Base-by-base conservation (phyloP, 2,888 invertebrate genomes). In the Drosophila emarginata region DNA sequence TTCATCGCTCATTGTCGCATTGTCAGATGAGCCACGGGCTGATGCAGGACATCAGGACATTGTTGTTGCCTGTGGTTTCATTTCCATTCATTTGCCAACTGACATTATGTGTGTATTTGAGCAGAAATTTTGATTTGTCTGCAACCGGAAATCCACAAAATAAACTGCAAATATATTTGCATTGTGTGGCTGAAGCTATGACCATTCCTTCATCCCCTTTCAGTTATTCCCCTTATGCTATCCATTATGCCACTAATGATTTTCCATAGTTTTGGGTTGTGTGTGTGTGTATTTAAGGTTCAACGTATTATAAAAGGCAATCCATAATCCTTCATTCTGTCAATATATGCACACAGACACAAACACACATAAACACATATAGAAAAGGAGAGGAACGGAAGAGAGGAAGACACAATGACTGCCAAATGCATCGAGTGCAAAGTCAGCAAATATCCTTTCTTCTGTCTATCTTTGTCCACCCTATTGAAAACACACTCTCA, bases 281-380 rank as follows among this genome's bases (percentile, higher is more conserved):
- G 6, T 39, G 50, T 14, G 39, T 50, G 26, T 53, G 68, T 72
- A 79, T 76, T 80, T 71, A 80, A 77, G 80, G 77, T 77, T 80
- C 67, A 73, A 69, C 64, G 67, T 71, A 74, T 69, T 74, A 60
- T 74, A 72, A 77, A 76, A 77, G 77, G 82, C 82, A 85, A 78
- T 83, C 68, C 80, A 82, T 82, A 83, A 83, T 83, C 82, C 82
- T 74, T 82, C 86, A 85, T 80, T 83, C 77, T 82, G 86, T 85
- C 82, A 85, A 82, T 83, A 83, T 62, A 54, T 63, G 65, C 37
- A 50, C 56, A 73, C 66, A 76, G 58, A 40, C 57, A 59, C 61
- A 61, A 57, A 40, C 51, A 57, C 61, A 52, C 14, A 58, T 28
- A 62, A 56, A 21, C 28, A 40, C 14, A 26, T 12, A 26, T 28